Base-by-base conservation (phyloP, 2,797 vertebrate species). In the Staurois parvus region DNA sequence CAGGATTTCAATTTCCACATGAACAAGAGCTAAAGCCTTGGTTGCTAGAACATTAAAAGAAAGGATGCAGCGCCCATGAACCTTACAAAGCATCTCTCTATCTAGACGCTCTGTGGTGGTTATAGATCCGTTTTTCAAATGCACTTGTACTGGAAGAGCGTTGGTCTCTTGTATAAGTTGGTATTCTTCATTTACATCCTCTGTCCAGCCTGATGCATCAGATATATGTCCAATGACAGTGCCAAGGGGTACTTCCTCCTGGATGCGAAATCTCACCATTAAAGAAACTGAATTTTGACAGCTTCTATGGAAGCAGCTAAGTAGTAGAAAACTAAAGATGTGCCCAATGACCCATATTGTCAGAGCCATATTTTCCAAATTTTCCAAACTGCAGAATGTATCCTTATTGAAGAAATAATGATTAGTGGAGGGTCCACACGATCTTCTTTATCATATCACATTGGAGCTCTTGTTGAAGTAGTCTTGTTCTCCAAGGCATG, bases 61-160 rank as follows among this genome's bases (percentile, higher is more conserved):
- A 80, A 98, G 89, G 88, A 97, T 91, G 77, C 97, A 99, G 84
- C 94, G 92, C 77, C 96, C 96, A 0, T 90, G 93, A 29, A 95
- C 94, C 42, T 91, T 90, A 89, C 97, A 99, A 34, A 99, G 92
- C 88, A 94, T 93, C 90, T 99, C 97, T 90, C 97, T 93, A 92
- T 99, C 97, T 90, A 99, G 92, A 26, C 91, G 90, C 52, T 93
- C 93, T 0, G 93, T 92, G 0, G 96, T 98, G 91, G 94, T 94
- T 59, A 99, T 91, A 4, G 91, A 84, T 10, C 98, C 98, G 0
- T 97, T 95, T 48, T 87, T 90, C 0, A 91, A 77, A 48, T 90
- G 92, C 89, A 99, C 93, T 0, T 85, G 91, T 85, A 99, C 92
- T 7, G 95, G 97, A 88, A 98, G 94, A 19, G 89, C 89, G 29